Evolutionary conservation across 2,113 vertebrate species (phyloP).

Genomic region (Indri indri): DNA sequence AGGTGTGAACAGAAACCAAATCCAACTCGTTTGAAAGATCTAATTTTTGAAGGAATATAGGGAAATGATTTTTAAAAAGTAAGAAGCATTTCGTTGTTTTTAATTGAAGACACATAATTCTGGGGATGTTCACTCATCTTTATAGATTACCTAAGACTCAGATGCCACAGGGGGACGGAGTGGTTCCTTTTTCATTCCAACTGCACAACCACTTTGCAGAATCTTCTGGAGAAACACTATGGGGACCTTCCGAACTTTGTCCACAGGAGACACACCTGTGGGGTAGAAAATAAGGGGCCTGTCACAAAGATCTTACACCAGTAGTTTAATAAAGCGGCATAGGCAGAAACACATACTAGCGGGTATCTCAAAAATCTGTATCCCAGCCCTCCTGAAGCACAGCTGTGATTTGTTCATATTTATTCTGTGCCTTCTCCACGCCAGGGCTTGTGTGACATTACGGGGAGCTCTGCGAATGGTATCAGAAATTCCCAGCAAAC

Average conservation of each 20-base stretch:
- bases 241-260: too few relatives aligned
- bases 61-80: not conserved
- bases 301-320: accelerated
- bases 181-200: accelerated
- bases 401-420: accelerated
- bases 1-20: not conserved
- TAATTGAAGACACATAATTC: not conserved
- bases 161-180: not conserved
- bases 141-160: not conserved
- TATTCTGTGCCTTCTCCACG: accelerated
- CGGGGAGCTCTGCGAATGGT: not conserved
- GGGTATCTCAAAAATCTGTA: accelerated
- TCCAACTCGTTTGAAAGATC: not conserved
- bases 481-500: not conserved
- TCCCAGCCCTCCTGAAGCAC: too few relatives aligned
- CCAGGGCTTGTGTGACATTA: too few relatives aligned
- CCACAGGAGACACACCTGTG: accelerated
- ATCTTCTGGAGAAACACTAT: too few relatives aligned
- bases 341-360: accelerated
- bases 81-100: not conserved
- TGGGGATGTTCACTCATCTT: not conserved
- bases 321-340: accelerated
- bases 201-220: accelerated
- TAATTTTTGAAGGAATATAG: not conserved
- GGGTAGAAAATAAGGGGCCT: accelerated